Evolutionary conservation across 2,888 invertebrate genomes (phyloP).

Genomic region (Podabrus alpinus): DNA sequence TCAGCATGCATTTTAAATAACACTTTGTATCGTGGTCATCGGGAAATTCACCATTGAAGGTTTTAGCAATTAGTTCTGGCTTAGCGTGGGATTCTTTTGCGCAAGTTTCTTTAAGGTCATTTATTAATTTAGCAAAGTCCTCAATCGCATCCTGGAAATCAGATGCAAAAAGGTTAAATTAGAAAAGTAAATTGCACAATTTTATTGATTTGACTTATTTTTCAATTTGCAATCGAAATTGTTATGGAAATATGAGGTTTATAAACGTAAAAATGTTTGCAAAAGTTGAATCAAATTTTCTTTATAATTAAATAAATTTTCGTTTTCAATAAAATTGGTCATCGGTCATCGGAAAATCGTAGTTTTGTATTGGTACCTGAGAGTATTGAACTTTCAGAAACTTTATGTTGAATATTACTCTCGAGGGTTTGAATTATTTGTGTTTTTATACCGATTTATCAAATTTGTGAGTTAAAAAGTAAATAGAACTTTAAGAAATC

Average conservation of each 20-base stretch:
- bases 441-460: not conserved
- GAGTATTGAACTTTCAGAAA: not conserved
- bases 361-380: not conserved
- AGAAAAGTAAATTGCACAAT: no score
- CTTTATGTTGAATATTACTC: not conserved
- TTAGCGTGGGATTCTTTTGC: not conserved
- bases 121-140: not conserved
- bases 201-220: no score
- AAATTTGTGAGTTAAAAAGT: not conserved
- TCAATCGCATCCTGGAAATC: not conserved
- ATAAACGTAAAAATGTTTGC: not conserved
- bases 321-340: not conserved
- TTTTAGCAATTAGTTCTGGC: not conserved
- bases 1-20: conserved; percentile 58
- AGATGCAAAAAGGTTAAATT: not conserved
- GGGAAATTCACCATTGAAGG: not conserved
- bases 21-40: conserved; percentile 52
- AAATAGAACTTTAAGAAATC: not conserved
- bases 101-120: not conserved
- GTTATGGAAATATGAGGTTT: no score
- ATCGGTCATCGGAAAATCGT: not conserved
- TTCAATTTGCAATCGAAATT: no score
- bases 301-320: not conserved
- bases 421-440: not conserved
- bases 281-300: not conserved